phyloP scores from a whole-genome alignment of 1,140 invertebrate genomes.

The Drosophila saltans region DNA sequence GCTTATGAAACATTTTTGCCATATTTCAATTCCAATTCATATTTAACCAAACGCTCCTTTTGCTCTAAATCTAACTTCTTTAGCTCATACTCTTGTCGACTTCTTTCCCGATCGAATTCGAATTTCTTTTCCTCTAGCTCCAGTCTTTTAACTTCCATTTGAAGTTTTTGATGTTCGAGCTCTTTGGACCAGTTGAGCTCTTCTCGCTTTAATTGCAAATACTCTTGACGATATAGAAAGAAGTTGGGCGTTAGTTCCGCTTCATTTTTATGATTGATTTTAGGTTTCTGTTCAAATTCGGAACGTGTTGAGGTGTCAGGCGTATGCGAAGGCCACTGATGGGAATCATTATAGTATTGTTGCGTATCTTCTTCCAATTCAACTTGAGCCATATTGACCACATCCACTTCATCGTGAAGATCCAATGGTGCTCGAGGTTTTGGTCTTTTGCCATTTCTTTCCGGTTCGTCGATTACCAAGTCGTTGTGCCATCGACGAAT shows the following conservation, averaged over 20 bases:
- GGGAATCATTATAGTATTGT: not conserved
- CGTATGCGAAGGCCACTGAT: slow-evolving; percentile 6
- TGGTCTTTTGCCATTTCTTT: not conserved
- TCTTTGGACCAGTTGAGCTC: slow-evolving; percentile 10
- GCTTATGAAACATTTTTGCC: slow-evolving; percentile 7
- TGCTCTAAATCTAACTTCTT: slow-evolving; percentile 12
- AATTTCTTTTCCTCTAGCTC: slow-evolving; percentile 15
- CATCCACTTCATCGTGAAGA: slow-evolving; percentile 2
- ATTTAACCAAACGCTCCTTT: slow-evolving; percentile 16
- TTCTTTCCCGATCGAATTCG: slow-evolving; percentile 1
- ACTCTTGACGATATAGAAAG: slow-evolving; percentile 3
- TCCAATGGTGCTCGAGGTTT: not conserved
- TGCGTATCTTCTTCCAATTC: slow-evolving; percentile 2
- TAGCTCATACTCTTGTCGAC: slow-evolving; percentile 6
- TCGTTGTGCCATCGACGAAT: slow-evolving; percentile 1
- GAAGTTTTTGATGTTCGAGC: slow-evolving; percentile 1
- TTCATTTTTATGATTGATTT: not conserved
- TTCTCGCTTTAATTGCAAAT: slow-evolving; percentile 11
- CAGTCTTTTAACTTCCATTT: slow-evolving; percentile 3
- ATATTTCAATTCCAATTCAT: slow-evolving; percentile 10
- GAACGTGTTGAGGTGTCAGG: slow-evolving; percentile 5
- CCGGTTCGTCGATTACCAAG: not conserved
- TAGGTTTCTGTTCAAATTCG: slow-evolving; percentile 7
- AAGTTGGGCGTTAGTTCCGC: slow-evolving; percentile 4
- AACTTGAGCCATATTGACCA: slow-evolving; percentile 3